phyloP scores from a whole-genome alignment of 2,888 invertebrate genomes.

The Pheosia tremula region DNA sequence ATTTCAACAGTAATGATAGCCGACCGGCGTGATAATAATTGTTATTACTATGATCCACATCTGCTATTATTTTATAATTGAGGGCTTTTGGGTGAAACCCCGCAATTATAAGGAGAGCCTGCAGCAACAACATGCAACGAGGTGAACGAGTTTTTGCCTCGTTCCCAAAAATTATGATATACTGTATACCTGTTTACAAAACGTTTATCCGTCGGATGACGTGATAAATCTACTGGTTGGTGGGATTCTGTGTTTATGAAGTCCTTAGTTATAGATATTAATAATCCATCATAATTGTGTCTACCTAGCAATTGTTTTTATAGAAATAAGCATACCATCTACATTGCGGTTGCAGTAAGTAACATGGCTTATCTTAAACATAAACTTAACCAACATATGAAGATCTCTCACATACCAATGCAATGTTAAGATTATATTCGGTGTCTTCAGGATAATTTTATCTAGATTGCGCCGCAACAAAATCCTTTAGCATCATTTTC shows the following conservation, averaged over 20 bases:
- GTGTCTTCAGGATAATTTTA: too few relatives aligned
- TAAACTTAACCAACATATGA: too few relatives aligned
- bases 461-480: too few relatives aligned
- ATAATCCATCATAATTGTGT: too few relatives aligned
- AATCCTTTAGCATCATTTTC: too few relatives aligned
- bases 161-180: slow-evolving; percentile 74
- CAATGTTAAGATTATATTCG: too few relatives aligned
- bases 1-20: slow-evolving; percentile 81
- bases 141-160: slow-evolving; percentile 72
- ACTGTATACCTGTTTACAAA: slow-evolving; percentile 50
- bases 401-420: too few relatives aligned
- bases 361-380: too few relatives aligned
- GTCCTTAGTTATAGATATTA: background rate
- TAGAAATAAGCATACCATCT: too few relatives aligned
- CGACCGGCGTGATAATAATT: slow-evolving; percentile 83
- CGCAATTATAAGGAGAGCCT: slow-evolving; percentile 82
- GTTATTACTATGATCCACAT: slow-evolving; percentile 84
- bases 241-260: slow-evolving; percentile 24
- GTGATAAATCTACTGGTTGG: slow-evolving; percentile 45
- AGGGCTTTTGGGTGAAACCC: slow-evolving; percentile 83
- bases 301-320: too few relatives aligned
- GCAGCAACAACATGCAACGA: slow-evolving; percentile 79
- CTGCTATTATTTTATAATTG: slow-evolving; percentile 85
- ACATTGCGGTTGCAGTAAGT: too few relatives aligned
- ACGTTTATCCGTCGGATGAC: slow-evolving; percentile 49